Evolutionary conservation across 2,797 vertebrate genomes (phyloP).

Genomic region (Mormyrus proboscirostris): DNA sequence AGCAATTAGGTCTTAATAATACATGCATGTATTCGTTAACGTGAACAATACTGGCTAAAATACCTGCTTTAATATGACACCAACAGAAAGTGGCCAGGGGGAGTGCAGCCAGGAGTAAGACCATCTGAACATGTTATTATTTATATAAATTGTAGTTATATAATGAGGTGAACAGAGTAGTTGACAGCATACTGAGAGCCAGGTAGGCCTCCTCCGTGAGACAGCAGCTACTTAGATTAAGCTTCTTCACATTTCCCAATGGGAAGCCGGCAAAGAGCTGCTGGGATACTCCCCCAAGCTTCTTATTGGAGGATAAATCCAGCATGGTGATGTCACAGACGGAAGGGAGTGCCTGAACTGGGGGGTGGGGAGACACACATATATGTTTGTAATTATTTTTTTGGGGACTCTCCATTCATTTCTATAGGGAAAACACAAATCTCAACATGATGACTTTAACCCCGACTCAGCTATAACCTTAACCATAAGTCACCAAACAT

Average conservation of each 20-base stretch:
- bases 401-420: background rate
- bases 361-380: background rate
- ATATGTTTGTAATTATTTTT: background rate
- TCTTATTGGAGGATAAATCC: slow-evolving; percentile 77
- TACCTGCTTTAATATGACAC: background rate
- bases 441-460: background rate
- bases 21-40: background rate
- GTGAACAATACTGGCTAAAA: background rate
- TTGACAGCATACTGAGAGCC: slow-evolving; percentile 63
- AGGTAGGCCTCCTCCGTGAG: slow-evolving; percentile 60
- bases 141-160: background rate
- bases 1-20: background rate
- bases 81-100: background rate
- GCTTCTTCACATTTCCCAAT: slow-evolving; percentile 60
- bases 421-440: background rate
- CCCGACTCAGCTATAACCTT: background rate
- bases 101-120: background rate
- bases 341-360: slow-evolving; percentile 76
- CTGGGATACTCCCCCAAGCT: slow-evolving; percentile 56
- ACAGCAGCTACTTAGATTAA: slow-evolving; percentile 67
- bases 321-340: slow-evolving; percentile 66
- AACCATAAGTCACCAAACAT: background rate
- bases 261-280: slow-evolving; percentile 67
- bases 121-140: background rate
- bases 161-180: background rate